Percentiles rank a stretch among this genome's conserved stretches.
phyloP scores from a whole-genome alignment of 2,113 vertebrate species.

The Spheniscus mendiculus region DNA sequence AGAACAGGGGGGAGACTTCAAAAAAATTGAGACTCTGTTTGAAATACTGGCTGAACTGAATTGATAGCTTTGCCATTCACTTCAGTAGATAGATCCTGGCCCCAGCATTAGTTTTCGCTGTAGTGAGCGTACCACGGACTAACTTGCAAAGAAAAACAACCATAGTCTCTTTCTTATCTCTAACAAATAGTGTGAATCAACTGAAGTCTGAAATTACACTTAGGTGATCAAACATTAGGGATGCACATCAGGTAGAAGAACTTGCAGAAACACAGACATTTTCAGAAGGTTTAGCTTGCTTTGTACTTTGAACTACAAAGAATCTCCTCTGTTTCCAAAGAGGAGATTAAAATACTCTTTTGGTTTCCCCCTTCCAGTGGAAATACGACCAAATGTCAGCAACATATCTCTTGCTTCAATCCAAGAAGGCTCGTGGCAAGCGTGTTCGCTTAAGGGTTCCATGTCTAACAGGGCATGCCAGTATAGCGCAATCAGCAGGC shows the following conservation, averaged over 20 bases:
- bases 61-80: background rate
- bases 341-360: background rate
- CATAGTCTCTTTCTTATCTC: background rate
- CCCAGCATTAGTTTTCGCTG: background rate
- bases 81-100: background rate
- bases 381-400: slow-evolving; percentile 89
- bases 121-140: background rate
- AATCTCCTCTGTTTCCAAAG: background rate
- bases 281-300: background rate
- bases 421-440: slow-evolving; percentile 87
- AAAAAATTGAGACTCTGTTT: background rate
- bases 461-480: background rate
- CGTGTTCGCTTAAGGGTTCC: slow-evolving; percentile 75
- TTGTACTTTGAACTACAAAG: background rate
- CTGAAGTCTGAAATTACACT: background rate
- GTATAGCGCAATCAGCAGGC: slow-evolving; percentile 34
- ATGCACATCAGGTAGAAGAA: background rate
- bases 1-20: background rate
- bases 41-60: background rate
- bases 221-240: background rate
- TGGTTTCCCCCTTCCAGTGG: slow-evolving; percentile 76
- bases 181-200: background rate
- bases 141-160: background rate
- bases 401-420: slow-evolving; percentile 89
- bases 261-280: background rate